Base-by-base conservation (phyloP, 2,113 vertebrate species). In the Myiozetetes cayanensis region DNA sequence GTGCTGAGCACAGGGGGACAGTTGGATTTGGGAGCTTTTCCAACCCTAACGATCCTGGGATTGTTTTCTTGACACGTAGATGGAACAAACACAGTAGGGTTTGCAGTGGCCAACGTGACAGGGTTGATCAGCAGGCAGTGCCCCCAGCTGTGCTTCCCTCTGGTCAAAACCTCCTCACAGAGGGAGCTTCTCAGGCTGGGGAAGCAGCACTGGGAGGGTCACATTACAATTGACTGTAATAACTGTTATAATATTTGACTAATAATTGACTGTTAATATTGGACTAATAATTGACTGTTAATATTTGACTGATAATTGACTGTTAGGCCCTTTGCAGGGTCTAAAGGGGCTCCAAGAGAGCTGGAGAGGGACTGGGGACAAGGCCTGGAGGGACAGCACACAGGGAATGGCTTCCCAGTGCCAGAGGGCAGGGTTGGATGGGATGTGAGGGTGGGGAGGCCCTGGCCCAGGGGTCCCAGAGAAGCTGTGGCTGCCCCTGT, bases 1-100 rank as follows among this genome's bases (percentile, higher is more conserved):
- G 2, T 22, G n/a, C 8, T 46, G 10, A 44, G 3, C 47, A 15
- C 7, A 0, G 63, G 6, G 16, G 2, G 10, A 5, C 14, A 28
- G 6, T 2, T 47, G 75, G 7, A 6, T 31, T 10, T 6, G 76
- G 67, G 21, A 20, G 31, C 39, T 77, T 18, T 39, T 39, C 65
- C 85, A 33, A 10, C 31, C 55, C 30, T 15, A 23, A 28, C 4
- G 1, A 30, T 37, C 6, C 43, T 16, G 27, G 2, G 27, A 5
- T 67, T 9, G 3, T 35, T 66, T 73, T 33, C 59, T 33, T 35
- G 49, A 3, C 6, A 1, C 1, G 1, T 0, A 17, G n/a, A 3
- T 33, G 61, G 66, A 35, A 63, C 12, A 50, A 71, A 33, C 7
- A 18, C 47, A 18, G 66, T 4, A 22, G 50, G 39, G 18, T 19